Evolutionary conservation across 2,113 vertebrate species (phyloP), one percentile per base, ranked within the genome.

Genomic region (Larimichthys crocea): DNA sequence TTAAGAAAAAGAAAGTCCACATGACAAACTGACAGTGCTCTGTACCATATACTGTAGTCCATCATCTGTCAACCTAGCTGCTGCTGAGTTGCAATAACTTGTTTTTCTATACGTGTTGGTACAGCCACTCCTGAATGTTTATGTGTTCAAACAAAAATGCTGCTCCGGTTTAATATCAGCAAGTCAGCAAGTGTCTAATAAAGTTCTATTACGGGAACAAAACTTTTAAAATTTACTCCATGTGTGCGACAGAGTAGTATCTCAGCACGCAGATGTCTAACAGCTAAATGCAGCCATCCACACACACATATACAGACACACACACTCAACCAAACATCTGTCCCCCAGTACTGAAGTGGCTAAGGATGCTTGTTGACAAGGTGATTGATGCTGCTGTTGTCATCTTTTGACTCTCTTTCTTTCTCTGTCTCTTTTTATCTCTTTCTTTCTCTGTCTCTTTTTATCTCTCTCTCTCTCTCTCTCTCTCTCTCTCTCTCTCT

Each of bases 301-400:
- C 69, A 61, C n/a, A 55, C 59, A 80, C 19, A 31, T 24, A 75
- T 42, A 40, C 35, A 40, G n/a, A 46, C 70, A 53, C 59, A 57
- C 78, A 67, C 56, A 73, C 61, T 8, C 76, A 82, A 15, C 57
- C 73, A 75, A 84, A 83, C 91, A 94, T 91, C 90, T 93, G 90
- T 80, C 76, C 61, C 49, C 61, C 40, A 64, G 48, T 55, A 74
- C 70, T 82, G 75, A 84, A 85, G 82, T 83, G 67, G 55, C 55
- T 56, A 87, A 87, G 79, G 84, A 89, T 91, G 82, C 82, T 91
- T 10, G 53, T 89, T 91, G 92, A 91, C 89, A 91, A 85, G 72
- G 81, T 90, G 89, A 94, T 89, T 90, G 89, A 93, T 90, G 87
- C 77, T n/a, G 57, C 81, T 74, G 81, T 78, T 85, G 85, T 91